Evolutionary conservation across 1,140 invertebrate genomes (phyloP).

Genomic region (Whitmania pigra): DNA sequence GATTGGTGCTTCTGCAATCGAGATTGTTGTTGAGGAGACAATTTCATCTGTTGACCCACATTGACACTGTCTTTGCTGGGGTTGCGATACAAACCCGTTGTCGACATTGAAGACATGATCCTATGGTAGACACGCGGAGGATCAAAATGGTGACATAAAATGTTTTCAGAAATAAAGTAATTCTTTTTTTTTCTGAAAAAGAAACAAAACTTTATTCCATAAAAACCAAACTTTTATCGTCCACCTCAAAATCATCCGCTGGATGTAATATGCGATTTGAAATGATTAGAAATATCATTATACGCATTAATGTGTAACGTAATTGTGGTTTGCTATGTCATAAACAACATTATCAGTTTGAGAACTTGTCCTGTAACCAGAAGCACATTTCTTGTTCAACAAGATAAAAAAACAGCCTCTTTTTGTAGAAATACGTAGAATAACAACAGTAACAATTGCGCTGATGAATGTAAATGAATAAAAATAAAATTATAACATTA

Average conservation of each 20-base stretch:
- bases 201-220: conserved; percentile 30
- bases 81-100: background rate
- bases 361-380: too few relatives aligned
- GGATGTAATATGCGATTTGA: too few relatives aligned
- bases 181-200: conserved; percentile 28
- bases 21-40: background rate
- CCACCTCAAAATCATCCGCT: background rate
- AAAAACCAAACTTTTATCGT: conserved; percentile 16
- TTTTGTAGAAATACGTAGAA: background rate
- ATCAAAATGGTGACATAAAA: background rate
- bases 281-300: too few relatives aligned
- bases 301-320: too few relatives aligned
- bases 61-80: background rate
- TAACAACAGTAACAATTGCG: background rate
- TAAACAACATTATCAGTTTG: too few relatives aligned
- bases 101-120: background rate
- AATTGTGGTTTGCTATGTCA: too few relatives aligned
- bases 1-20: background rate
- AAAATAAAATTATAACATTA: background rate
- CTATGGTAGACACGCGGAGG: background rate
- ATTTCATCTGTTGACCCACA: too few relatives aligned
- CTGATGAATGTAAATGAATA: background rate
- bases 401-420: too few relatives aligned
- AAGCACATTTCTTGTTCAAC: too few relatives aligned
- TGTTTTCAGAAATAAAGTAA: background rate